Conservation (phyloP, 2,797 vertebrate genomes). For the Nyctalus aviator region DNA sequence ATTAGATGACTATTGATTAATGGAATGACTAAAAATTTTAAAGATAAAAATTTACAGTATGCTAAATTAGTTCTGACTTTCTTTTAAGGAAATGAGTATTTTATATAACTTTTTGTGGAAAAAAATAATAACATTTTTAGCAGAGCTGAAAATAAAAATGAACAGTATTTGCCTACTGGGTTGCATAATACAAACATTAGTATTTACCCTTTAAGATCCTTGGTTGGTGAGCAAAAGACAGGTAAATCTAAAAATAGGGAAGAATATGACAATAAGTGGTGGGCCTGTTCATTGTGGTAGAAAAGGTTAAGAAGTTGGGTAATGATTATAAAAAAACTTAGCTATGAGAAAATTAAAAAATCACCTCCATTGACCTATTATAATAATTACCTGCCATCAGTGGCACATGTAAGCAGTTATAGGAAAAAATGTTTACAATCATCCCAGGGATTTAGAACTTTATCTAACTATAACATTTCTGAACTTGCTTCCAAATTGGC, state of each 20-base stretch:
- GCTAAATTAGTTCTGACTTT: background rate
- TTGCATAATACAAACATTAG: background rate
- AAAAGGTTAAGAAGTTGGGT: background rate
- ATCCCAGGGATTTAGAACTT: slow-evolving; percentile 58
- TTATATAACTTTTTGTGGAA: background rate
- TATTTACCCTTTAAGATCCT: slow-evolving; percentile 8
- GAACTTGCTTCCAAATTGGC: slow-evolving; percentile 36
- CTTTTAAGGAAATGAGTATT: background rate
- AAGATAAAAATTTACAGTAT: background rate
- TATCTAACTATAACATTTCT: slow-evolving; percentile 46
- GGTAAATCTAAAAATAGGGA: background rate
- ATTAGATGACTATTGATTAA: background rate
- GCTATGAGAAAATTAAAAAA: slow-evolving; percentile 9
- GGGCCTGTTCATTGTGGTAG: background rate
- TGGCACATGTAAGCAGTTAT: background rate
- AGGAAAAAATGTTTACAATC: slow-evolving; percentile 24
- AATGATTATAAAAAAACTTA: background rate
- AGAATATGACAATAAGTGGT: background rate
- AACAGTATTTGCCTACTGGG: background rate
- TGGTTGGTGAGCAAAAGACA: background rate
- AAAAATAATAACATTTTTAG: background rate
- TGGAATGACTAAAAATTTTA: slow-evolving; percentile 4
- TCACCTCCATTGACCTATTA: background rate
- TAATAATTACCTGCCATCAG: slow-evolving; percentile 55
- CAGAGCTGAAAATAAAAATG: slow-evolving; percentile 24